These are phyloP conservation scores for Apostichopus californicus DNA, from an alignment of 35 echinoderm and acorn worm genomes.

Conservation along the genomic window DNA sequence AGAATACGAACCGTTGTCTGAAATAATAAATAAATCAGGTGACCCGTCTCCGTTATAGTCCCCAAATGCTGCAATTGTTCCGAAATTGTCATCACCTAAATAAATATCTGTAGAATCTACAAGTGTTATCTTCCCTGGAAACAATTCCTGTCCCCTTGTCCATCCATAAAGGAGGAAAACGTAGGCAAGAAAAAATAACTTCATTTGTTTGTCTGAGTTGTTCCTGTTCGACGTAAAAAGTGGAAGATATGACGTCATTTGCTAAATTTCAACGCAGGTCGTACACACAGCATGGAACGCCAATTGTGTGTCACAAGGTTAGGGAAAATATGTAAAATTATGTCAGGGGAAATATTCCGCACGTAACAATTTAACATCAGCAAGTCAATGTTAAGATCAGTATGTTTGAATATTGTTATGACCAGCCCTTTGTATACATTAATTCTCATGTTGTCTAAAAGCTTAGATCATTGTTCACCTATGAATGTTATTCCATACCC, in stretches of 20 bases:
- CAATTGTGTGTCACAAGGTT: too few species aligned
- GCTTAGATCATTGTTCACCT: too few species aligned
- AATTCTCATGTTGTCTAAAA: too few species aligned
- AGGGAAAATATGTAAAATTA: background rate
- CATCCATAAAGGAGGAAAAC: constrained; percentile 1
- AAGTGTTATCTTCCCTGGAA: constrained; percentile 16
- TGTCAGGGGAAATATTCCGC: too few species aligned
- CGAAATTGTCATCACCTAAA: constrained; percentile 36
- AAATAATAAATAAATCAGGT: constrained; percentile 71
- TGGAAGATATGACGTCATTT: background rate
- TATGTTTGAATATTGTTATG: too few species aligned
- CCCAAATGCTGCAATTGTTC: constrained; percentile 67
- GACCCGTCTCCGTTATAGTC: constrained; percentile 64
- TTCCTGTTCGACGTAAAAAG: background rate
- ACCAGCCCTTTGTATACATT: too few species aligned
- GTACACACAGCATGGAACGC: background rate
- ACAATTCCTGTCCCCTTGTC: constrained; percentile 43
- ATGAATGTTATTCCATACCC: too few species aligned
- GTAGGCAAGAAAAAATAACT: background rate
- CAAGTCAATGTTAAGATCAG: too few species aligned
- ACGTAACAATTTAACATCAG: too few species aligned
- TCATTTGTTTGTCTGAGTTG: background rate
- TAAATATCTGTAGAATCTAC: constrained; percentile 9
- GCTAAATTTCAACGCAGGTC: background rate
- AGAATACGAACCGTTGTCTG: constrained; percentile 52